phyloP scores from a whole-genome alignment of 2,797 vertebrate genomes.

The Gadopsis bispinosus region DNA sequence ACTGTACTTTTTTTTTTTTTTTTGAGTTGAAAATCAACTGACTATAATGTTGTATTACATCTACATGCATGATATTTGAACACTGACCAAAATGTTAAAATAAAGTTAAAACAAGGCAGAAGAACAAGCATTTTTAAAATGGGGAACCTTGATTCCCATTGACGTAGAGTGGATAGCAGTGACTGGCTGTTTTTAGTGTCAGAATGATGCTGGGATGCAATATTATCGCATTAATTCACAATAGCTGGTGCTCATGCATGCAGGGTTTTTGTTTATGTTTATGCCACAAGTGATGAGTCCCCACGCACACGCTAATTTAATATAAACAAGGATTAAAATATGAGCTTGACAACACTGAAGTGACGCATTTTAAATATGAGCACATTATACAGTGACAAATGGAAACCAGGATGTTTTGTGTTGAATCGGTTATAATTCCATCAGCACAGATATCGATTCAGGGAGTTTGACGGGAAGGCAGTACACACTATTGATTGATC shows the following conservation, averaged over 20 bases:
- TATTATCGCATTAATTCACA: slow-evolving; percentile 60
- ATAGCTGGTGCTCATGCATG: slow-evolving; percentile 62
- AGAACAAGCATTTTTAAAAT: background rate
- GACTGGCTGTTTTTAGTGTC: slow-evolving; percentile 33
- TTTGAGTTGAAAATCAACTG: background rate
- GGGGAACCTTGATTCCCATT: background rate
- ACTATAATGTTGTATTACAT: background rate
- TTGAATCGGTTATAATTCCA: background rate
- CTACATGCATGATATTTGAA: background rate
- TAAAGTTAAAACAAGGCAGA: background rate
- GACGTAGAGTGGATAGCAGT: background rate
- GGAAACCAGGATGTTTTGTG: slow-evolving; percentile 15
- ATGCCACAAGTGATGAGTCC: slow-evolving; percentile 11
- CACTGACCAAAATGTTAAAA: slow-evolving; percentile 3
- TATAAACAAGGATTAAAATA: slow-evolving; percentile 18
- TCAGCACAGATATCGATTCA: slow-evolving; percentile 21
- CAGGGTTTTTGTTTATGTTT: slow-evolving; percentile 31
- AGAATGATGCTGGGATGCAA: slow-evolving; percentile 13
- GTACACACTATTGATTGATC: background rate
- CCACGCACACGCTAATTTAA: background rate
- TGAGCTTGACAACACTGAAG: slow-evolving; percentile 11
- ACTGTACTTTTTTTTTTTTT: background rate
- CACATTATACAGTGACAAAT: slow-evolving; percentile 11
- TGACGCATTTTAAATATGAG: slow-evolving; percentile 20
- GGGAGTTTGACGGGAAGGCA: slow-evolving; percentile 16